These are phyloP conservation scores for Lasioglossum oenotherae DNA, from an alignment of 2,888 invertebrate species.

Conservation along the genomic window DNA sequence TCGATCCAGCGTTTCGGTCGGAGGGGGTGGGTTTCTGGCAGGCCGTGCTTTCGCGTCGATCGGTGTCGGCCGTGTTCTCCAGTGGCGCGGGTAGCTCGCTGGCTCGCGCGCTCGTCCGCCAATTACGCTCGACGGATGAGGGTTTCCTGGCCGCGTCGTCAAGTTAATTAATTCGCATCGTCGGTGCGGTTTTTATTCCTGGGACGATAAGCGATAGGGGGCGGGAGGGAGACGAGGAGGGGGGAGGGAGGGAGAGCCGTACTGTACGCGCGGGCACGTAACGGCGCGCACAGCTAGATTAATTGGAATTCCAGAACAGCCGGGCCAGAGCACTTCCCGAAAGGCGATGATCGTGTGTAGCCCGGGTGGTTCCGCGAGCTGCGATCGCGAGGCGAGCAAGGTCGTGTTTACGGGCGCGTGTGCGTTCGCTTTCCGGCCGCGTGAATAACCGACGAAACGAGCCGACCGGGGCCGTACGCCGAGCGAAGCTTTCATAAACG, in stretches of 20 bases:
- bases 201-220: constrained; percentile 32
- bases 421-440: constrained; percentile 59
- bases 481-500: constrained; percentile 7
- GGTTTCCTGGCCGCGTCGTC: constrained; percentile 35
- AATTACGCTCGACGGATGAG: constrained; percentile 39
- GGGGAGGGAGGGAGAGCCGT: neutral
- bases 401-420: constrained; percentile 74
- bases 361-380: constrained; percentile 33
- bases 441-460: constrained; percentile 53
- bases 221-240: neutral
- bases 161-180: constrained; percentile 32
- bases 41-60: neutral
- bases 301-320: constrained; percentile 68
- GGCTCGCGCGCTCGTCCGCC: constrained; percentile 16
- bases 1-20: neutral
- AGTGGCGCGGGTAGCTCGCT: neutral
- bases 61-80: neutral
- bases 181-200: constrained; percentile 41
- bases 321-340: constrained; percentile 12
- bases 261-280: constrained; percentile 41
- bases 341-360: constrained; percentile 14
- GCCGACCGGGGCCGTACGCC: neutral
- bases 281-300: constrained; percentile 63
- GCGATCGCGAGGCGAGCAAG: constrained; percentile 68
- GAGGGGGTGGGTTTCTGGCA: constrained; percentile 1